phyloP scores from a whole-genome alignment of 2,113 vertebrate species.

The Psephotus haematonotus region DNA sequence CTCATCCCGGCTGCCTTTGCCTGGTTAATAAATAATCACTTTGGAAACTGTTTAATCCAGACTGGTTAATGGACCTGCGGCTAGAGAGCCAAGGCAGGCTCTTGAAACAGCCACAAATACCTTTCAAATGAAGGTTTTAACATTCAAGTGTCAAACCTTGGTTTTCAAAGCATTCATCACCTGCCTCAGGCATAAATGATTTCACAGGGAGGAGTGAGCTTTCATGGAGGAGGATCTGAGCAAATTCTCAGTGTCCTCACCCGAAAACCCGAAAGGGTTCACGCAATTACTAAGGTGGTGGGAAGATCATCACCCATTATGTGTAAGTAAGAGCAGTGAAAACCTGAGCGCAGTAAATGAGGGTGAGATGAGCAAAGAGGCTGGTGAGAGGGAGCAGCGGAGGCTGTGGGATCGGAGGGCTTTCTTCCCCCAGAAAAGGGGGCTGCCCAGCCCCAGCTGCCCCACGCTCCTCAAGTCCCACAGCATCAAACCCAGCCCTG shows the following conservation, averaged over 20 bases:
- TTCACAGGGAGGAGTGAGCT: conserved; percentile 27
- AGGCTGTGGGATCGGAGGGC: background rate
- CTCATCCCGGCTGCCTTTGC: background rate
- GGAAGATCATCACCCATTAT: background rate
- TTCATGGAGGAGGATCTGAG: conserved; percentile 42
- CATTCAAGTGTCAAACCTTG: background rate
- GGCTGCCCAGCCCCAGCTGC: background rate
- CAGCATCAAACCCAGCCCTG: fast-evolving
- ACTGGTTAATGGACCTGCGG: background rate
- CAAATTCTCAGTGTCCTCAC: conserved; percentile 21
- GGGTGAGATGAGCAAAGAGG: background rate
- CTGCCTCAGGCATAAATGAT: conserved; percentile 13
- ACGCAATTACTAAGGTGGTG: background rate
- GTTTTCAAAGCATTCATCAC: conserved; percentile 18
- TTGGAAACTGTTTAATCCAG: conserved; percentile 20
- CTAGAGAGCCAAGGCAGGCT: background rate
- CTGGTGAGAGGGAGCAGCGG: background rate
- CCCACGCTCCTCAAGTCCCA: background rate
- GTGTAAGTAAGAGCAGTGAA: background rate
- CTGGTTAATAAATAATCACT: background rate
- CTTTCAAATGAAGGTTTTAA: conserved; percentile 20
- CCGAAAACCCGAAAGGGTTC: background rate
- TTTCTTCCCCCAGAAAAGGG: background rate
- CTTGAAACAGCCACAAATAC: background rate
- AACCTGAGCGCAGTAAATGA: background rate